Evolutionary conservation across 2,888 invertebrate species (phyloP), one percentile per base, ranked within the genome.

Genomic region (Perizoma flavofasciatum): DNA sequence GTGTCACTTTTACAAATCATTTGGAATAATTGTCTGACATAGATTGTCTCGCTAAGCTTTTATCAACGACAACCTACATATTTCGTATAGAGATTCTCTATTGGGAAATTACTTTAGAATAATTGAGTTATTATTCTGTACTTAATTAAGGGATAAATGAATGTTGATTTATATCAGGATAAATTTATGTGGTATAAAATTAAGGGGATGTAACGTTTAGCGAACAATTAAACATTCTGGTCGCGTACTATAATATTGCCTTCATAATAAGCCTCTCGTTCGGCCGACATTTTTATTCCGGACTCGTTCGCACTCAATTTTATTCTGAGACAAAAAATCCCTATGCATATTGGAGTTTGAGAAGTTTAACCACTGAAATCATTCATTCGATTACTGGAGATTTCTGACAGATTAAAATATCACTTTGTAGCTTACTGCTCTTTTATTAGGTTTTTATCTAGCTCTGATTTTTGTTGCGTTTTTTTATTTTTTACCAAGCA

Each of bases 231-330:
- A 78, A 79, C 81, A 88, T 88, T 85, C 87, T 64, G 67, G 62
- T 62, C 76, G 77, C 81, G 82, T 83, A 73, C 78, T 74, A 72
- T 78, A 82, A 85, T 85, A 87, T 85, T 85, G 85, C 84, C 83
- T 83, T 79, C 78, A 81, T 85, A 85, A 87, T 85, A 86, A 85
- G 83, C 81, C 80, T 76, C 75, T 76, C 63, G 71, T 70, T 64
- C 65, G 68, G 58, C 66, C 66, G 73, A 71, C 71, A 77, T 82
- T 81, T 78, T 81, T 80, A 83, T 84, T 83, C 81, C 68, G 71
- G 70, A 67, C 77, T 74, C 79, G 81, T 82, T 75, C 74, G 71
- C 74, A 78, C 78, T 81, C 75, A 76, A 78, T 83, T 84, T 85
- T 86, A 85, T 86, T 86, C 86, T 86, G 81, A 83, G 77, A 82